Percentiles rank a stretch among this genome's conserved stretches.
Evolutionary conservation across 1,140 invertebrate genomes (phyloP).

Genomic region (Drosophila cardini): DNA sequence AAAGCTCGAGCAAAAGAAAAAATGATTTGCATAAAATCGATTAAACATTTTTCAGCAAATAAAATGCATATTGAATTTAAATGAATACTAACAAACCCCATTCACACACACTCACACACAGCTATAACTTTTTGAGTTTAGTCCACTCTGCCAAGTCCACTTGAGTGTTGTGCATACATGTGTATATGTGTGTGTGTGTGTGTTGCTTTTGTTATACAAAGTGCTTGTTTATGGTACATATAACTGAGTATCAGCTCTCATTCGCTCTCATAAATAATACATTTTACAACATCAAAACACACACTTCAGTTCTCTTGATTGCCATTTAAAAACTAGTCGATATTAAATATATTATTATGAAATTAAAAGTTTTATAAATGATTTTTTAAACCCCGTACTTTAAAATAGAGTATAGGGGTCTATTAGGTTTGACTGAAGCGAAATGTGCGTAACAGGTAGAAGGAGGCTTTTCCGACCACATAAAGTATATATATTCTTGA

Average conservation of each 20-base stretch:
- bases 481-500: no score
- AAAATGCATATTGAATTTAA: conserved; percentile 75
- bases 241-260: conserved; percentile 5
- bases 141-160: conserved; percentile 13
- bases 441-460: no score
- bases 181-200: conserved; percentile 12
- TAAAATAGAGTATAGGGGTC: no score
- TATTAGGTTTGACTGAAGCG: no score
- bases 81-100: conserved; percentile 64
- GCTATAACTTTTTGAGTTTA: conserved; percentile 17
- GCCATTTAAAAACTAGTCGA: conserved; percentile 8
- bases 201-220: conserved; percentile 41
- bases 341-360: conserved; percentile 13
- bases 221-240: conserved; percentile 17
- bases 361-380: neutral
- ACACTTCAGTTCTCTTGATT: conserved; percentile 14
- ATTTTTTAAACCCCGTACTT: no score
- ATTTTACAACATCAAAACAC: neutral
- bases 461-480: no score
- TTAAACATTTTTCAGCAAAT: conserved; percentile 73
- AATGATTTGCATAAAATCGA: conserved; percentile 81
- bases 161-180: conserved; percentile 1
- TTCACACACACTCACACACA: conserved; percentile 38
- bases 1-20: conserved; percentile 54
- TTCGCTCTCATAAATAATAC: conserved; percentile 4